phyloP scores from a whole-genome alignment of 2,113 vertebrate genomes.

The Apaloderma vittatum region DNA sequence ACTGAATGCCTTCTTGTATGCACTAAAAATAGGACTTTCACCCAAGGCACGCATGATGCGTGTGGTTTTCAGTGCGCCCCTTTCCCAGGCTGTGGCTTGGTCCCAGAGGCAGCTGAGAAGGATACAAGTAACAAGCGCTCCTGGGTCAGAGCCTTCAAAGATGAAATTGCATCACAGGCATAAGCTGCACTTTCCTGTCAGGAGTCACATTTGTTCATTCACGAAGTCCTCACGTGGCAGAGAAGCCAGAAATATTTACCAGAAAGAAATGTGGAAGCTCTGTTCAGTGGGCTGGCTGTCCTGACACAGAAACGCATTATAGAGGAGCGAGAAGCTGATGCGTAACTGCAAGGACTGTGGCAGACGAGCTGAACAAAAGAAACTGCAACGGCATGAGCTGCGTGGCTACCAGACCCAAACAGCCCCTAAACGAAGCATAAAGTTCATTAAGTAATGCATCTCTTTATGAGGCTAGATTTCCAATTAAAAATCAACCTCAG shows the following conservation, averaged over 20 bases:
- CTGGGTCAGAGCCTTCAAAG: slow-evolving; percentile 5
- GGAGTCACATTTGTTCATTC: slow-evolving; percentile 59
- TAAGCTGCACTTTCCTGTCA: background rate
- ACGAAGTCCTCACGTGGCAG: background rate
- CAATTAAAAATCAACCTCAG: background rate
- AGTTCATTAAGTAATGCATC: background rate
- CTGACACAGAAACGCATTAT: slow-evolving; percentile 35
- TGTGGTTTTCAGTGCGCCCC: background rate
- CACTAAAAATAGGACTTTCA: slow-evolving; percentile 46
- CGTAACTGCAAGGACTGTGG: background rate
- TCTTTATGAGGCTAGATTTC: background rate
- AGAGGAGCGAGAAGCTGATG: background rate
- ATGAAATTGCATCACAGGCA: slow-evolving; percentile 23
- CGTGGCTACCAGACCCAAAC: background rate
- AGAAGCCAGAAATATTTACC: slow-evolving; percentile 61
- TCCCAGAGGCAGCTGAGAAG: slow-evolving; percentile 4
- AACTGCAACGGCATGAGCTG: background rate
- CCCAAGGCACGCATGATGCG: background rate
- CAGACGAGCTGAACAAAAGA: background rate
- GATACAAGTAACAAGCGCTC: slow-evolving; percentile 23
- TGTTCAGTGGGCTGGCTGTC: background rate
- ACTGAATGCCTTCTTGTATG: slow-evolving; percentile 54
- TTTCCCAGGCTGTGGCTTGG: background rate
- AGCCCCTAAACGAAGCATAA: background rate
- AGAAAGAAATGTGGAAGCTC: slow-evolving; percentile 10